Evolutionary conservation across 2,113 vertebrate genomes (phyloP).

Genomic region (Petroica traversi): DNA sequence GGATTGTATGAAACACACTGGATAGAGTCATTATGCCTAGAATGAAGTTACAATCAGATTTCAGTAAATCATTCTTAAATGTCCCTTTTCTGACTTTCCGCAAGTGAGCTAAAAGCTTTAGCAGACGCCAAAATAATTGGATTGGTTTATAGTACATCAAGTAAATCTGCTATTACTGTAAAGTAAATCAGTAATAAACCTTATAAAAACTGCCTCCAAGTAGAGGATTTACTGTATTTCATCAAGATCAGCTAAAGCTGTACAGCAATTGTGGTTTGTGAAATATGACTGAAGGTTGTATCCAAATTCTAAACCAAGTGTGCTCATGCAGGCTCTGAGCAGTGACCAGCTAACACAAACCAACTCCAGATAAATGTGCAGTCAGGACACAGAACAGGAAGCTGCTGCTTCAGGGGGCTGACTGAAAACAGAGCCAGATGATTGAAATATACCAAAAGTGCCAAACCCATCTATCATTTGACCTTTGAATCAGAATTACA

Average conservation of each 20-base stretch:
- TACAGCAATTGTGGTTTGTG: background rate
- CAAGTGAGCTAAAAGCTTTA: background rate
- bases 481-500: background rate
- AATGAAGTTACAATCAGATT: slow-evolving; percentile 12
- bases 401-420: background rate
- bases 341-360: background rate
- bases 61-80: background rate
- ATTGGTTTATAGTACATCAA: background rate
- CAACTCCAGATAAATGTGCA: background rate
- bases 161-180: background rate
- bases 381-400: background rate
- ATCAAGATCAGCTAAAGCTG: background rate
- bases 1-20: slow-evolving; percentile 97
- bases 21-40: slow-evolving; percentile 95
- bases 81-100: background rate
- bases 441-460: fast-evolving
- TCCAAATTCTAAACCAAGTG: background rate
- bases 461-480: background rate
- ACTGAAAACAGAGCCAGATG: background rate
- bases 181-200: background rate
- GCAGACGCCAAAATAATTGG: slow-evolving; percentile 1
- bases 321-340: background rate
- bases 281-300: background rate
- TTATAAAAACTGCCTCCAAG: background rate
- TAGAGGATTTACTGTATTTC: background rate